Base-by-base conservation (phyloP, 2,113 vertebrate species). In the Macquaria ambigua region DNA sequence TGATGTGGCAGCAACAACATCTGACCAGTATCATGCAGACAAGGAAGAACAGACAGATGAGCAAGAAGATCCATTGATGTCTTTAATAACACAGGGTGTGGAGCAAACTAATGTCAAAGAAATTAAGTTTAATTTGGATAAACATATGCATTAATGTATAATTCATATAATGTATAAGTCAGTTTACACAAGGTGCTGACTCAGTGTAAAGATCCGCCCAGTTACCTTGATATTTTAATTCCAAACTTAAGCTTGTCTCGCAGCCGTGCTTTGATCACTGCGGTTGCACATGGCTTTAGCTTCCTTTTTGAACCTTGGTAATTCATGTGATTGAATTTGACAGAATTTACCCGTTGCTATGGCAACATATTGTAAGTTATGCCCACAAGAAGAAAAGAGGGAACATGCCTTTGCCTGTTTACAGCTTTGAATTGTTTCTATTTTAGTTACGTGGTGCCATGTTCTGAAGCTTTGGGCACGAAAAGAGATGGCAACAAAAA, bases 1-100 rank as follows among this genome's bases (percentile, higher is more conserved):
- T 62, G 70, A 74, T 63, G 66, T 5, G 21, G 55, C 84, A 68
- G 28, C 70, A 77, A 77, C 50, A 61, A 16, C 77, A 62, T 87
- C 52, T 83, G 74, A 84, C 75, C 78, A 86, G 79, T 84, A 82
- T 87, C 87, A 86, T 84, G 83, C 91, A 84, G 88, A 84, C 74
- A 79, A 76, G 77, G 41, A 8, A 61, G 66, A 71, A 59, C 50
- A 84, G 63, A 62, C 43, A 69, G 84, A 83, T 52, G 39, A 80
- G 79, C 55, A 46, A 11, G 46, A 61, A 56, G 37, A 74, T 31
- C 37, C 28, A 4, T 11, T 58, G 39, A 52, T 58, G 73, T 66
- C 4, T 74, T 63, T 39, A 56, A 70, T 55, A 50, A 61, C 25
- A 46, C 37, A 62, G 10, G 25, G 18, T 78, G 77, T 77, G 62